phyloP scores from a whole-genome alignment of 2,888 invertebrate species.

The Chironomus riparius region DNA sequence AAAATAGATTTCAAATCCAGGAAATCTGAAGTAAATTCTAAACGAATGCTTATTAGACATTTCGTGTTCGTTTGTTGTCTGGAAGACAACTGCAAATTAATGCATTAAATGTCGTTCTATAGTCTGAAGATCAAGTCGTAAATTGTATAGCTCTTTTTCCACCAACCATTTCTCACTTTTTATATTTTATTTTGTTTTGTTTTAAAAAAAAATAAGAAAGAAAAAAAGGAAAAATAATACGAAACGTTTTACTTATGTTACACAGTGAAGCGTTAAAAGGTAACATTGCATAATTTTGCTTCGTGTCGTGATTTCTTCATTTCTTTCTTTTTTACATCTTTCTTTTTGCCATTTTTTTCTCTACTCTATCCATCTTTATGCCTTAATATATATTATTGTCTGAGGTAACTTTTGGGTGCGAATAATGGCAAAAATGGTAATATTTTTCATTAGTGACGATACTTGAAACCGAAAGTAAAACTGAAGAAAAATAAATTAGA shows the following conservation, averaged over 20 bases:
- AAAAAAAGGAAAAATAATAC: neutral
- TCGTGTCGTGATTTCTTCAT: slow-evolving; percentile 19
- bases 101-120: slow-evolving; percentile 12
- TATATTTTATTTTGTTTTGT: neutral
- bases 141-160: neutral
- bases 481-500: neutral
- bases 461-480: neutral
- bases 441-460: neutral
- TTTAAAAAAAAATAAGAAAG: no score
- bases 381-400: neutral
- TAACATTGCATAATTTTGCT: slow-evolving; percentile 16
- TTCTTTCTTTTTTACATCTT: neutral
- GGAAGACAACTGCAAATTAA: neutral
- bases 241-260: slow-evolving; percentile 15
- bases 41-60: no score
- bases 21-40: no score
- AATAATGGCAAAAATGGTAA: neutral
- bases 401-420: neutral
- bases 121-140: slow-evolving; percentile 14
- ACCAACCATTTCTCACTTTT: neutral
- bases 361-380: neutral
- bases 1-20: no score
- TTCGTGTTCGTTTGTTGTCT: neutral
- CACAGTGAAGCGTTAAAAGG: slow-evolving; percentile 10
- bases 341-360: neutral